These are phyloP conservation scores for Festucalex cinctus DNA, from an alignment of 2,113 vertebrate species.

Conservation along the genomic window DNA sequence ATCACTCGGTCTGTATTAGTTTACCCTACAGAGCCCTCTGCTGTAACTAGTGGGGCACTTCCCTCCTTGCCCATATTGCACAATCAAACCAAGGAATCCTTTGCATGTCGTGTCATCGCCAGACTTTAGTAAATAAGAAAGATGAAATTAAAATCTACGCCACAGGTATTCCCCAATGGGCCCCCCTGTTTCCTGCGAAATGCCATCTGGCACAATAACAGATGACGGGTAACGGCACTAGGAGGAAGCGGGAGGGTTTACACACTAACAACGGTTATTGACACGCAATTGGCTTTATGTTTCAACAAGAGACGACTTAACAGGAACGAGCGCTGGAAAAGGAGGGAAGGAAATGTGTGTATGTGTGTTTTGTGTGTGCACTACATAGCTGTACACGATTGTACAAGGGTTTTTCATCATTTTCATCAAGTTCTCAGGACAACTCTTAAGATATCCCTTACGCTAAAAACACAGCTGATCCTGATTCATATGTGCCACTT, in stretches of 20 bases:
- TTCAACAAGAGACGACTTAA: slow-evolving; percentile 3
- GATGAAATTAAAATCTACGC: slow-evolving; percentile 57
- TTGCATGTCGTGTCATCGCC: slow-evolving; percentile 24
- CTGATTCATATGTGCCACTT: not conserved
- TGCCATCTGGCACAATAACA: slow-evolving; percentile 52
- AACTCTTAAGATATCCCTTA: not conserved
- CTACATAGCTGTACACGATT: not conserved
- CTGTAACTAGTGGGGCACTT: not conserved
- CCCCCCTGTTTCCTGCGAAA: slow-evolving; percentile 67
- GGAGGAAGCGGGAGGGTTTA: slow-evolving; percentile 49
- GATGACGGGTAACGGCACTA: slow-evolving; percentile 36
- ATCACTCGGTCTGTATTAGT: not conserved
- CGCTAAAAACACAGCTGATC: not conserved
- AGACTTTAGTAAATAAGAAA: slow-evolving; percentile 53
- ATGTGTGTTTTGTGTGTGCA: not conserved
- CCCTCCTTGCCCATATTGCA: not conserved
- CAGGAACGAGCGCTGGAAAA: not conserved
- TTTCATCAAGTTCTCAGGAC: not conserved
- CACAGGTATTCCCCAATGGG: slow-evolving; percentile 45
- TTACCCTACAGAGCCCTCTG: not conserved
- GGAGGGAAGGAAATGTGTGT: not conserved
- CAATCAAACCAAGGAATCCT: slow-evolving; percentile 1
- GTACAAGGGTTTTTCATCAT: not conserved
- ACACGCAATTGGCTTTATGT: slow-evolving; percentile 13
- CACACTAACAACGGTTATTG: slow-evolving; percentile 48